Evolutionary conservation across 1,140 invertebrate genomes (phyloP).

Genomic region (Papilio helenus): DNA sequence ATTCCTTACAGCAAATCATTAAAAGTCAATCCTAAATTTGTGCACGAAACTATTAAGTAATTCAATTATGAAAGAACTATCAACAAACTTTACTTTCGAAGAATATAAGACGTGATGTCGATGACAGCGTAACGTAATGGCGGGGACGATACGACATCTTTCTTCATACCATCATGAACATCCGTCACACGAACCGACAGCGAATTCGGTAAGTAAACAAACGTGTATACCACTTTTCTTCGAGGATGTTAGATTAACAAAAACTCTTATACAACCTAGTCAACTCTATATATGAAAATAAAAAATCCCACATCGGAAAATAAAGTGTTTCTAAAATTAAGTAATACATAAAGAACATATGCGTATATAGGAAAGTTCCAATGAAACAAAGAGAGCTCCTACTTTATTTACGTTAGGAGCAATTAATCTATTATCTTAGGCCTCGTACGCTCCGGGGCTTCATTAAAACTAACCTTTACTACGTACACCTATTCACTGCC

Average conservation of each 20-base stretch:
- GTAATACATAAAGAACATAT: background rate
- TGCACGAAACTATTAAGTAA: background rate
- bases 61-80: constrained; percentile 14
- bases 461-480: constrained; percentile 29
- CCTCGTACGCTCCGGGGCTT: constrained; percentile 27
- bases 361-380: background rate
- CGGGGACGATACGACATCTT: constrained; percentile 71
- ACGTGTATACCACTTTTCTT: background rate
- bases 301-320: too few species aligned
- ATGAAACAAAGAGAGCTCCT: constrained; percentile 20
- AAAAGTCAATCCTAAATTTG: background rate
- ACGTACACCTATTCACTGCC: constrained; percentile 19
- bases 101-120: constrained; percentile 28
- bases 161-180: constrained; percentile 70
- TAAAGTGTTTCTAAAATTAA: background rate
- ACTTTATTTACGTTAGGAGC: constrained; percentile 21
- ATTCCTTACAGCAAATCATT: background rate
- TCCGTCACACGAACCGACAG: constrained; percentile 53
- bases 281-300: too few species aligned
- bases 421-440: constrained; percentile 34
- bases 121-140: constrained; percentile 54
- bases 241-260: too few species aligned
- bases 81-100: background rate
- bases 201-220: constrained; percentile 65
- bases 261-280: too few species aligned